These are phyloP conservation scores for Sinocyclocheilus rhinocerous DNA, from an alignment of 2,113 vertebrate genomes.

Conservation along the genomic window DNA sequence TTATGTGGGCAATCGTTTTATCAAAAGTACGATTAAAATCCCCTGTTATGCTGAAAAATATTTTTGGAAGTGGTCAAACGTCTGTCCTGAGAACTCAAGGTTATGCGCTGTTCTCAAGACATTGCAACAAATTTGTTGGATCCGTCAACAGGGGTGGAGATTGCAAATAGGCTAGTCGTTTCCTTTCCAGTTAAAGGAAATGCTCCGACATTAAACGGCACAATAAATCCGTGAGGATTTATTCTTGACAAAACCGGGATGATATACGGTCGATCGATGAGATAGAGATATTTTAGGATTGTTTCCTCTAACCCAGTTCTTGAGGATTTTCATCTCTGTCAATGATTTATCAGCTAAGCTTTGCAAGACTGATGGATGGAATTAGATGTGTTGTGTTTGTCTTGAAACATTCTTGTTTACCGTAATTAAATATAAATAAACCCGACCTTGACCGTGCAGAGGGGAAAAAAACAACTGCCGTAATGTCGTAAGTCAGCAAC, in stretches of 20 bases:
- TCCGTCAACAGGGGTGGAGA: constrained; percentile 56
- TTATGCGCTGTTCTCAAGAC: constrained; percentile 59
- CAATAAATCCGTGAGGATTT: constrained; percentile 56
- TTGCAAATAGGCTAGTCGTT: constrained; percentile 49
- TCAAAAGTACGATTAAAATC: constrained; percentile 60
- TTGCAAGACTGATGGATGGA: background rate
- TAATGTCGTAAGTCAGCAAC: background rate
- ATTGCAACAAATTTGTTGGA: constrained; percentile 51
- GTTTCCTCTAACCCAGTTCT: background rate
- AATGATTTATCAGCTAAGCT: constrained; percentile 24
- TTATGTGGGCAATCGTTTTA: constrained; percentile 56
- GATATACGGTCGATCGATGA: constrained; percentile 23
- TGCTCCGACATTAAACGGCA: constrained; percentile 58
- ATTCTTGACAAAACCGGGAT: background rate
- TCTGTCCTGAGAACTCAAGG: constrained; percentile 49
- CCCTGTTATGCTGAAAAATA: constrained; percentile 48
- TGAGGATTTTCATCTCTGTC: constrained; percentile 29
- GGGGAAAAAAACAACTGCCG: background rate
- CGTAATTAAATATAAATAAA: constrained; percentile 39
- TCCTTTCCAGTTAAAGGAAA: constrained; percentile 66
- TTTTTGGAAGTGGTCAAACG: constrained; percentile 48
- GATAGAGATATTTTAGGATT: constrained; percentile 32
- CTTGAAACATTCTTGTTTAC: constrained; percentile 6
- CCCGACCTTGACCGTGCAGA: background rate
- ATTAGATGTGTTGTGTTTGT: constrained; percentile 1